phyloP scores from a whole-genome alignment of 2,888 invertebrate species.

The Apamea monoglypha region DNA sequence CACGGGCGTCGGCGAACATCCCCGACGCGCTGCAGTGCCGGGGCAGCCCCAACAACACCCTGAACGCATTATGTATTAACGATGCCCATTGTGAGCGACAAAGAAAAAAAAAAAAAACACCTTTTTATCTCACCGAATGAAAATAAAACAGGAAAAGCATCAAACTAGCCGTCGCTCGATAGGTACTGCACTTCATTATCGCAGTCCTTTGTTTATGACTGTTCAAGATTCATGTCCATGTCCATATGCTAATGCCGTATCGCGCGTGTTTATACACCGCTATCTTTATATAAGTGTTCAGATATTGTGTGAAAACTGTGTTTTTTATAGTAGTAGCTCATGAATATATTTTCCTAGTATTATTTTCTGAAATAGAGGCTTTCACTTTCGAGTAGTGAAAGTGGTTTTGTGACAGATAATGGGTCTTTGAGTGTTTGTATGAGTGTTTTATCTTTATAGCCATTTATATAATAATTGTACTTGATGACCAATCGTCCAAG shows the following conservation, averaged over 20 bases:
- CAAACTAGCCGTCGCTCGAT: not conserved
- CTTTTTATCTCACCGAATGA: not conserved
- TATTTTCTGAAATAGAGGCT: not conserved
- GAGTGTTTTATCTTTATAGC: slow-evolving; percentile 1
- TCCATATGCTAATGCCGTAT: slow-evolving; percentile 28
- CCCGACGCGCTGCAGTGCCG: too few relatives aligned
- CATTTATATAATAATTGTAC: not conserved
- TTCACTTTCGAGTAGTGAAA: not conserved
- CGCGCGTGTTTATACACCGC: slow-evolving; percentile 32
- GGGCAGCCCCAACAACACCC: too few relatives aligned
- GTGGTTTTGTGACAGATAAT: not conserved
- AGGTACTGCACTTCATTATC: slow-evolving; percentile 34
- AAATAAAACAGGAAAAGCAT: slow-evolving; percentile 14
- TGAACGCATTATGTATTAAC: too few relatives aligned
- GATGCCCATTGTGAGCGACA: not conserved
- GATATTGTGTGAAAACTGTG: slow-evolving; percentile 3
- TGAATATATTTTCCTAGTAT: not conserved
- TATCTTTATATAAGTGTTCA: slow-evolving; percentile 41
- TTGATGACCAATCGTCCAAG: slow-evolving; percentile 1
- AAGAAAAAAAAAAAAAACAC: not conserved
- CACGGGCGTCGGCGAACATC: too few relatives aligned
- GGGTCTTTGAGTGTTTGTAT: not conserved
- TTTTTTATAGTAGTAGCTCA: slow-evolving; percentile 4
- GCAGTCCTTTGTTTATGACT: slow-evolving; percentile 30
- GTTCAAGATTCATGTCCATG: slow-evolving; percentile 51